Percentiles rank a stretch among this genome's conserved stretches.
phyloP scores from a whole-genome alignment of 37 sponge, comb jelly and placozoan species.

The Halichondria panicea region DNA sequence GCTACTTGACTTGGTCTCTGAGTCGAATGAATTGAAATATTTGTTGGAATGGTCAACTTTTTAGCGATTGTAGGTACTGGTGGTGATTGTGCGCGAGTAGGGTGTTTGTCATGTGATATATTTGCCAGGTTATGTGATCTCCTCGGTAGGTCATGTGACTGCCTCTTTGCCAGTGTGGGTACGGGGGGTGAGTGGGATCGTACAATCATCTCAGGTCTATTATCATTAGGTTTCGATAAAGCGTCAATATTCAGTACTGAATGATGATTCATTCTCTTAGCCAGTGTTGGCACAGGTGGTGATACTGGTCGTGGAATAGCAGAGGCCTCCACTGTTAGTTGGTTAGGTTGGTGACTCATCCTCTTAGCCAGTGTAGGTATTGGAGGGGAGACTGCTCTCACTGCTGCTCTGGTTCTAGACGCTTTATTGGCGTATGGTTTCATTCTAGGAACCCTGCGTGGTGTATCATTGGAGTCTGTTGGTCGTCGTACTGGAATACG shows the following conservation, averaged over 20 bases:
- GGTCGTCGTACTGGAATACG: background rate
- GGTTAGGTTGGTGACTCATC: background rate
- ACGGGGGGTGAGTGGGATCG: background rate
- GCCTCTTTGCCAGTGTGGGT: background rate
- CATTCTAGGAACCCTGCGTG: background rate
- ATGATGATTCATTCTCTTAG: background rate
- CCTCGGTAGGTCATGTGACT: background rate
- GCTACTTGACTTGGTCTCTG: background rate
- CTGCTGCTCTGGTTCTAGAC: background rate
- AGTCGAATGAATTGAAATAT: background rate
- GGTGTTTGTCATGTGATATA: background rate
- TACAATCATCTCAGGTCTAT: background rate
- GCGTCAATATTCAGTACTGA: background rate
- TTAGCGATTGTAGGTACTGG: background rate
- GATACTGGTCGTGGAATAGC: background rate
- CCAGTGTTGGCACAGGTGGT: background rate
- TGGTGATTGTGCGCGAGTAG: background rate
- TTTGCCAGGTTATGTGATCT: too few relatives aligned
- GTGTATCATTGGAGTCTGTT: background rate
- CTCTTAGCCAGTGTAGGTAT: conserved; percentile 16
- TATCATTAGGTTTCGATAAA: background rate
- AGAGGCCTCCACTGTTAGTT: too few relatives aligned
- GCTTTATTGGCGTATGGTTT: background rate
- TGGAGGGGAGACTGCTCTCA: conserved; percentile 3
- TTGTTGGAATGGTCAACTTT: background rate